Evolutionary conservation across 2,797 vertebrate genomes (phyloP), one percentile per base, ranked within the genome.

Genomic region (Dryobates pubescens): DNA sequence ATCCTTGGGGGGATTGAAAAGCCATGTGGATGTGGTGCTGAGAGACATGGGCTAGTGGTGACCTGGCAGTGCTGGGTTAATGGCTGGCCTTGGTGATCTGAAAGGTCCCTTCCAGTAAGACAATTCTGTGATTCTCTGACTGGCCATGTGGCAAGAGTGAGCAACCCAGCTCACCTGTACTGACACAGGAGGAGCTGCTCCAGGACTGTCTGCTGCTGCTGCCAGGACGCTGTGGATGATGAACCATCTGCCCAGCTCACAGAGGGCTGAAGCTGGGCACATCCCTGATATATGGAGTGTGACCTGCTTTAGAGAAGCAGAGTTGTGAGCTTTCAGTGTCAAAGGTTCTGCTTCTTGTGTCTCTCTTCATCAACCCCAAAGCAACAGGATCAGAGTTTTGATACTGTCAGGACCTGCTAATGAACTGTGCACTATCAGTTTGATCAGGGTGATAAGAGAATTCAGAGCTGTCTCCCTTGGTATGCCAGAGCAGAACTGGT

Each of bases 241-340:
- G 75, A 49, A 64, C 18, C 76, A 72, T 26, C 26, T 43, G 20
- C 62, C 19, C 18, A 26, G 4, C 16, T 56, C 49, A 53, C 8
- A 17, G 56, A 26, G 34, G n/a, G 3, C 5, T 29, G 63, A 56
- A 70, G 68, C 30, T 70, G 57, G 12, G 23, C 1, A 0, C 2
- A 0, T 41, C 24, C 36, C 32, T n/a, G 29, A 6, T 27, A 4
- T 0, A 2, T 1, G 0, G 51, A n/a, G 43, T 51, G 45, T 56
- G 34, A 65, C 45, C 53, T 4, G 5, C 70, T 47, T 41, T 0
- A 2, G 43, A 63, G 43, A 54, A 71, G 64, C 56, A 1, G 68
- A 53, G 56, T 10, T 7, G 7, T 45, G 19, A 3, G 0, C 20
- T 54, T 32, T 13, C 17, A 16, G 41, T 69, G 23, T 26, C 41